These are phyloP conservation scores for Netelia melanura DNA, from an alignment of 2,888 invertebrate genomes.

Conservation along the genomic window DNA sequence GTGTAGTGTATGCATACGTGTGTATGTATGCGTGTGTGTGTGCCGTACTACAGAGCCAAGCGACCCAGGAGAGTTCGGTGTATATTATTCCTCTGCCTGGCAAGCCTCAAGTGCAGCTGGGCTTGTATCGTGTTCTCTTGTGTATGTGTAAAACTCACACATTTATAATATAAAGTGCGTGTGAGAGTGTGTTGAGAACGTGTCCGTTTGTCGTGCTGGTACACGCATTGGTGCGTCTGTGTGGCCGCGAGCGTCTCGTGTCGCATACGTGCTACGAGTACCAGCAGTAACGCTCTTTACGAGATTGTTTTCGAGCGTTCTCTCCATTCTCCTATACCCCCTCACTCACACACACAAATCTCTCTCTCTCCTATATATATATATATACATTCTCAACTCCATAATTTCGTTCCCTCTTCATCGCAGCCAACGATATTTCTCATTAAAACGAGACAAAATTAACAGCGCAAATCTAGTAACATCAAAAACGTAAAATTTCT, in stretches of 20 bases:
- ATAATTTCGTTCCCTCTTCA: no score
- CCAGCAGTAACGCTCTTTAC: neutral
- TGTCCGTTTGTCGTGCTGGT: no score
- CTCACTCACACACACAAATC: no score
- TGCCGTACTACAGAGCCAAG: neutral
- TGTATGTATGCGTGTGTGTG: constrained; percentile 7
- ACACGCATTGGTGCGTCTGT: no score
- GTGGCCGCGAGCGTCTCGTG: no score
- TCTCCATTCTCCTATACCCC: no score
- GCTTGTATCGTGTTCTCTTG: neutral
- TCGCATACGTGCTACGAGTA: constrained; percentile 22
- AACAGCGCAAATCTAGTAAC: neutral
- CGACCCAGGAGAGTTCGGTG: constrained; percentile 35
- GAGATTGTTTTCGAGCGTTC: no score
- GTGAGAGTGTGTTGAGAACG: neutral
- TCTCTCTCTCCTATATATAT: no score
- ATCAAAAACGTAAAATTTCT: neutral
- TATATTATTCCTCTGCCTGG: constrained; percentile 43
- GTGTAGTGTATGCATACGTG: neutral
- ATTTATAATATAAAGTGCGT: no score
- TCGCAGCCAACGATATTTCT: no score
- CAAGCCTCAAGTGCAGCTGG: constrained; percentile 54
- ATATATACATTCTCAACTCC: no score
- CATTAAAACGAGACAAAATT: neutral
- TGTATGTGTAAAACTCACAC: constrained; percentile 1